Evolutionary conservation across 1,140 invertebrate genomes (phyloP), one percentile per base, ranked within the genome.

Genomic region (Drosophila lacteicornis): DNA sequence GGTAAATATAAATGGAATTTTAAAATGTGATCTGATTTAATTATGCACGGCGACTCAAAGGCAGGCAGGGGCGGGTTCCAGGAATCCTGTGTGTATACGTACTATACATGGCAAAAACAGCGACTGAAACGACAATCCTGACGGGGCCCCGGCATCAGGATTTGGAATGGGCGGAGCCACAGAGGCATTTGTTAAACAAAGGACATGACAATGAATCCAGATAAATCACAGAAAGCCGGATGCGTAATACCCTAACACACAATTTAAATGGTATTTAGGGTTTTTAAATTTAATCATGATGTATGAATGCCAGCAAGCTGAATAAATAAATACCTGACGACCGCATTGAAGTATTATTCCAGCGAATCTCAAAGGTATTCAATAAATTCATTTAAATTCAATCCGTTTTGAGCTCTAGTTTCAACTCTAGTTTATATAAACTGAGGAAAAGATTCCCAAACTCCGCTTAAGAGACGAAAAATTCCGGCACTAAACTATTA

Each of bases 1-100:
- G 85, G 82, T 91, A 91, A 91, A 91, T 91, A 91, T 91, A 91
- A 91, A 91, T 91, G 90, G 90, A 91, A 91, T 91, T 91, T 91
- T 91, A 91, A 91, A 91, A 90, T 91, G 90, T 84, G 91, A 91
- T 91, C 90, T 86, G 90, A 91, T 91, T 91, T 91, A 91, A 91
- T 91, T 91, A 91, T 91, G 88, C 84, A 90, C 61, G 65, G 61
- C 76, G 73, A 78, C 68, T 75, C 67, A 62, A 71, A 66, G 56
- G 27, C 46, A 42, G 62, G 27, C 65, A 66, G 30, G 36, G 13
- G 33, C 33, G 33, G 33, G 9, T 3, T 11, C 33, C 33, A 13
- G 25, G 36, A 49, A 42, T 66, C 63, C 74, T 62, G 66, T 76
- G 79, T 79, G 76, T 77, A 66, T 61, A 61, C 80, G 55, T 65